Conservation (phyloP, 2,888 invertebrate species). For the Oligia latruncula region DNA sequence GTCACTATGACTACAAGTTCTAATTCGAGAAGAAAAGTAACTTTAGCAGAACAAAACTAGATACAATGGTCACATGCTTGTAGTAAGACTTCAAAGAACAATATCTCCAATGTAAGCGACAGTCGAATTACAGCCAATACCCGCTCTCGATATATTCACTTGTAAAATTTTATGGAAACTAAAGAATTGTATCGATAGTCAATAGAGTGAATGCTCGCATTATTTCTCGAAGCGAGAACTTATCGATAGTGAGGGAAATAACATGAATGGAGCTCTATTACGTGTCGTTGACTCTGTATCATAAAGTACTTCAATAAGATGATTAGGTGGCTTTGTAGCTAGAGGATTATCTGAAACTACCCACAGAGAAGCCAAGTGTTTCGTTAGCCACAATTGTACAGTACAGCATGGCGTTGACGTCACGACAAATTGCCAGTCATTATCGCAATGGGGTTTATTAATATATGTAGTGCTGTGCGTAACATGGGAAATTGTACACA, state of each 20-base stretch:
- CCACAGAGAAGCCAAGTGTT: slow-evolving; percentile 33
- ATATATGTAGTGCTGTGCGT: slow-evolving; percentile 20
- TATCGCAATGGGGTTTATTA: slow-evolving; percentile 47
- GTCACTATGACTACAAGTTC: slow-evolving; percentile 12
- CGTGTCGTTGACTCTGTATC: slow-evolving; percentile 38
- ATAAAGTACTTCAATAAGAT: slow-evolving; percentile 34
- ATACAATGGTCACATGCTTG: neutral
- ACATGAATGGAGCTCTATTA: slow-evolving; percentile 41
- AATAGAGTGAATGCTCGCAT: slow-evolving; percentile 49
- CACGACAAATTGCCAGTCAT: slow-evolving; percentile 53
- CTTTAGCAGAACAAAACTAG: slow-evolving; percentile 19
- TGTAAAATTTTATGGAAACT: slow-evolving; percentile 45
- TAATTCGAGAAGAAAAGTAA: slow-evolving; percentile 2
- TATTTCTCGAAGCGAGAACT: slow-evolving; percentile 40
- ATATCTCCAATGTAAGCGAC: slow-evolving; percentile 28
- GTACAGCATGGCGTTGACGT: slow-evolving; percentile 56
- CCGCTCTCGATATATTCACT: slow-evolving; percentile 37
- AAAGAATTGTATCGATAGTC: slow-evolving; percentile 51
- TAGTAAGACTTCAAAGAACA: slow-evolving; percentile 10
- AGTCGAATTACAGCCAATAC: neutral
- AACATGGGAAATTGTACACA: slow-evolving; percentile 14
- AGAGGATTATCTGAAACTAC: slow-evolving; percentile 33
- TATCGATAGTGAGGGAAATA: slow-evolving; percentile 32
- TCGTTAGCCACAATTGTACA: slow-evolving; percentile 58
- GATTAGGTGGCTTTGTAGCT: slow-evolving; percentile 32